phyloP scores from a whole-genome alignment of 2,888 invertebrate genomes.

The Lampropteryx suffumata region DNA sequence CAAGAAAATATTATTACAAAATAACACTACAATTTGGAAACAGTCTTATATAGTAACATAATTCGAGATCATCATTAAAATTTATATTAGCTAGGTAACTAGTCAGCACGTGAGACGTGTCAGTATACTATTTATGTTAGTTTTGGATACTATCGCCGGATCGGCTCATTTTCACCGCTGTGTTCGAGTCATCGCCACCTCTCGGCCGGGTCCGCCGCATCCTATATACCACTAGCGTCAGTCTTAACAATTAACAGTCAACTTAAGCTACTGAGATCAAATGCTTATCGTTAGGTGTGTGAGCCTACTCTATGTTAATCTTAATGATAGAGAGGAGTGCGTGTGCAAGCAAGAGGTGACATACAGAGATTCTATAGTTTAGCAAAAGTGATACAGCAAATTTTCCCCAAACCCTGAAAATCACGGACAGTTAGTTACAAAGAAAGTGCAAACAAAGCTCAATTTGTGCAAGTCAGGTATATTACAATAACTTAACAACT shows the following conservation, averaged over 20 bases:
- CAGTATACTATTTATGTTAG: constrained; percentile 21
- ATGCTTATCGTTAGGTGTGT: constrained; percentile 28
- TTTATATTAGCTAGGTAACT: constrained; percentile 27
- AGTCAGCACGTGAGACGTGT: constrained; percentile 22
- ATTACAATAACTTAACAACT: constrained; percentile 20
- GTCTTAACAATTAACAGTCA: constrained; percentile 54
- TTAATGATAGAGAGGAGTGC: constrained; percentile 32
- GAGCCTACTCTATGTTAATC: constrained; percentile 32
- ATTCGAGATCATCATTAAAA: constrained; percentile 38
- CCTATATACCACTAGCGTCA: constrained; percentile 51
- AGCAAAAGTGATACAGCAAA: constrained; percentile 26
- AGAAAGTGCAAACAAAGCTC: constrained; percentile 34
- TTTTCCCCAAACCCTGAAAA: constrained; percentile 29
- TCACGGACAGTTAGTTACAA: constrained; percentile 27
- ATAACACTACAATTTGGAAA: constrained; percentile 38
- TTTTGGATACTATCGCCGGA: constrained; percentile 30
- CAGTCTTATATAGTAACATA: constrained; percentile 36
- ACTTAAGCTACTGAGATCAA: constrained; percentile 45
- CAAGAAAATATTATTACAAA: constrained; percentile 50
- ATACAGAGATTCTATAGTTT: constrained; percentile 23
- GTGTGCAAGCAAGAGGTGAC: constrained; percentile 33
- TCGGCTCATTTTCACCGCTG: constrained; percentile 30
- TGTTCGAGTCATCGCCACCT: constrained; percentile 35
- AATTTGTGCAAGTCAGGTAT: constrained; percentile 30
- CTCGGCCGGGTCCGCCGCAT: constrained; percentile 38